Conservation (phyloP, 2,888 invertebrate species). For the Crematogaster levior region DNA sequence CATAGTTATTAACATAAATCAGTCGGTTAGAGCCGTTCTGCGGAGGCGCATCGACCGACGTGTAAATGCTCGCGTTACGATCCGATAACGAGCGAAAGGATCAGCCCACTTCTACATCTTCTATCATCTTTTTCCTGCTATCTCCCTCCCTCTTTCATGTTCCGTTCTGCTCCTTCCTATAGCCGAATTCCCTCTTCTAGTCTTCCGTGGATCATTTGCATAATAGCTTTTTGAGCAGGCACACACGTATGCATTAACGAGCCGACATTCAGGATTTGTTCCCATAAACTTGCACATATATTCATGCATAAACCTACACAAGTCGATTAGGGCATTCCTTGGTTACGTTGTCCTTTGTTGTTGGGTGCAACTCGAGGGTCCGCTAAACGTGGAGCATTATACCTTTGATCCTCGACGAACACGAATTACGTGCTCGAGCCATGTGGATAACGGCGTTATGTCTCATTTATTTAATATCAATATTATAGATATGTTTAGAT, state of each 20-base stretch:
- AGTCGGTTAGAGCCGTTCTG: slow-evolving; percentile 74
- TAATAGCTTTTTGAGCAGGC: slow-evolving; percentile 77
- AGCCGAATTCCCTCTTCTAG: slow-evolving; percentile 74
- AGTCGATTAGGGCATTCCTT: slow-evolving; percentile 34
- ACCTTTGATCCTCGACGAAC: slow-evolving; percentile 51
- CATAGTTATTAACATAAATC: slow-evolving; percentile 80
- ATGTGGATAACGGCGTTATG: slow-evolving; percentile 33
- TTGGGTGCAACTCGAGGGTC: slow-evolving; percentile 42
- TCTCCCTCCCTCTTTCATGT: slow-evolving; percentile 55
- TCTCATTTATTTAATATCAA: slow-evolving; percentile 35
- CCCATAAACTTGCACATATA: slow-evolving; percentile 41
- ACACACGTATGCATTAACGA: slow-evolving; percentile 70
- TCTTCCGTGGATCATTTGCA: slow-evolving; percentile 78
- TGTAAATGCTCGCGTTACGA: slow-evolving; percentile 84
- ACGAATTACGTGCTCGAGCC: slow-evolving; percentile 53
- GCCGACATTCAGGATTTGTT: slow-evolving; percentile 72
- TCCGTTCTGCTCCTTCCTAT: slow-evolving; percentile 57
- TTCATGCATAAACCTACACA: slow-evolving; percentile 24
- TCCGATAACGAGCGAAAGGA: slow-evolving; percentile 81
- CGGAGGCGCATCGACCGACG: slow-evolving; percentile 81
- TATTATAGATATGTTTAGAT: slow-evolving; percentile 29
- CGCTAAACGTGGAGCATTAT: slow-evolving; percentile 13
- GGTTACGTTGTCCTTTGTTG: slow-evolving; percentile 51
- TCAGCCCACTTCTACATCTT: slow-evolving; percentile 68
- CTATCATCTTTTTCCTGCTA: slow-evolving; percentile 61